Conservation (phyloP, 2,113 vertebrate genomes). For the Peucedramus taeniatus region DNA sequence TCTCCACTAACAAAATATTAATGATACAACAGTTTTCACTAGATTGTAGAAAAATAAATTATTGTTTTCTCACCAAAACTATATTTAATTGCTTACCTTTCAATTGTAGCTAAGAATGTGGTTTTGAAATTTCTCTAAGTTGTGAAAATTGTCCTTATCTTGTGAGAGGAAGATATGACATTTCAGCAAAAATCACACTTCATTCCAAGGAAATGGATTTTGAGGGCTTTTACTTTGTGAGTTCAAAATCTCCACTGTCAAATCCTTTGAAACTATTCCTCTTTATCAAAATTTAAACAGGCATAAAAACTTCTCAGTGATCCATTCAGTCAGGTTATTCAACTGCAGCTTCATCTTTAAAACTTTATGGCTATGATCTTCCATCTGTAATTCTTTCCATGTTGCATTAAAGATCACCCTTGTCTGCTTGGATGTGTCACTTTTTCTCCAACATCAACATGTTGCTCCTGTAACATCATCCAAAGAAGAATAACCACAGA, state of each 20-base stretch:
- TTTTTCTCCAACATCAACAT: background rate
- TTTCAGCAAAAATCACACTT: background rate
- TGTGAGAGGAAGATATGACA: background rate
- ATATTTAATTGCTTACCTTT: background rate
- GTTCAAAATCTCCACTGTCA: background rate
- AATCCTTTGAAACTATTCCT: background rate
- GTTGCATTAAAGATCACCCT: background rate
- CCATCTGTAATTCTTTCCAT: background rate
- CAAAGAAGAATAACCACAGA: background rate
- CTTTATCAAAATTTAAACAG: conserved; percentile 38
- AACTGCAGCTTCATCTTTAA: background rate
- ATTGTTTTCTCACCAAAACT: background rate
- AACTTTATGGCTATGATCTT: background rate
- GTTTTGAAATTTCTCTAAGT: background rate
- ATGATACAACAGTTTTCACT: background rate
- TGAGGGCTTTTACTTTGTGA: background rate
- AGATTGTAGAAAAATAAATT: background rate
- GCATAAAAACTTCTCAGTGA: background rate
- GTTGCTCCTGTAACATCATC: background rate
- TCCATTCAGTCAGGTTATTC: background rate
- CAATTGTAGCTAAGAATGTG: background rate
- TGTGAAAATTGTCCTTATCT: background rate
- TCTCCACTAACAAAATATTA: conserved; percentile 30
- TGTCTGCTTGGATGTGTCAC: background rate
- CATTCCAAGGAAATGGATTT: background rate